Evolutionary conservation across 1,140 invertebrate genomes (phyloP).

Genomic region (Pogonomyrmex californicus): DNA sequence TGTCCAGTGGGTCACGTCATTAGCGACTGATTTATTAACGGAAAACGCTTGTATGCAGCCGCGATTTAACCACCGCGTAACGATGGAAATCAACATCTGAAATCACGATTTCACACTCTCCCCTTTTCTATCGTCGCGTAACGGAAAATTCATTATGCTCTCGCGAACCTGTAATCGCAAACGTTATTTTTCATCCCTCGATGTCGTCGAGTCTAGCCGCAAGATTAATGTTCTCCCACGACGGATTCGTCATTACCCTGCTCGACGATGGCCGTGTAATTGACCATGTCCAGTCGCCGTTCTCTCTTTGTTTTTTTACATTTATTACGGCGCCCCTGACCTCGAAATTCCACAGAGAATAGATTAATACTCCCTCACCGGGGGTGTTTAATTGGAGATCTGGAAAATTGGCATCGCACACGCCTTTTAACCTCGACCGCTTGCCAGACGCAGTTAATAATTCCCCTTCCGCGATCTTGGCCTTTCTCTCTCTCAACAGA

Average conservation of each 20-base stretch:
- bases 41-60: slow-evolving; percentile 44
- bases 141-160: slow-evolving; percentile 43
- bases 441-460: slow-evolving; percentile 6
- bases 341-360: slow-evolving; percentile 7
- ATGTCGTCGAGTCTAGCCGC: background rate
- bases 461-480: background rate
- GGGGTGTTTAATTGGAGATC: slow-evolving; percentile 34
- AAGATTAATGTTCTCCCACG: slow-evolving; percentile 49
- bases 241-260: slow-evolving; percentile 53
- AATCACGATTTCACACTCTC: slow-evolving; percentile 37
- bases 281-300: slow-evolving; percentile 40
- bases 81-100: slow-evolving; percentile 17
- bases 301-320: slow-evolving; percentile 34
- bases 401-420: slow-evolving; percentile 8
- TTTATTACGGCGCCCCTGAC: slow-evolving; percentile 47
- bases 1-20: slow-evolving; percentile 39
- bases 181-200: slow-evolving; percentile 58
- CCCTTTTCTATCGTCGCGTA: background rate
- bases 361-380: slow-evolving; percentile 31
- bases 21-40: slow-evolving; percentile 57
- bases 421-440: background rate
- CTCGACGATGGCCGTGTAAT: slow-evolving; percentile 44
- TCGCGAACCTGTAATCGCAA: slow-evolving; percentile 34
- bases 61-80: slow-evolving; percentile 39
- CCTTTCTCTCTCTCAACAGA: background rate